Base-by-base conservation (phyloP, 37 sponge, comb jelly and placozoan species). In the Spongilla lacustris region DNA sequence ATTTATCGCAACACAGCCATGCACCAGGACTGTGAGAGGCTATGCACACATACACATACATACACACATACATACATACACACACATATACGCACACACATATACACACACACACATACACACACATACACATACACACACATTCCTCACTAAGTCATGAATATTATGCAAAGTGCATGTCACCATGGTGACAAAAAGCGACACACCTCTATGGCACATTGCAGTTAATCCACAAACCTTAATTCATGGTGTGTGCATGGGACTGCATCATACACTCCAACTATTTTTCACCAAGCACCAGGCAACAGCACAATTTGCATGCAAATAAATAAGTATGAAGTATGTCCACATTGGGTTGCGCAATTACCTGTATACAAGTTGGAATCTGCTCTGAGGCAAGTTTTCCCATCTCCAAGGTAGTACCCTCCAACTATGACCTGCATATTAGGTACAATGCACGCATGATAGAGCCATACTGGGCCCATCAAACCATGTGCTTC, bases 321-420 rank as follows among this genome's bases (percentile, higher is more conserved):
- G n/a, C n/a, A n/a, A n/a, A n/a, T n/a, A n/a, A n/a, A n/a, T n/a
- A n/a, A n/a, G n/a, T n/a, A n/a, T n/a, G n/a, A n/a, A n/a, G n/a
- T n/a, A n/a, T n/a, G n/a, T n/a, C n/a, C n/a, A n/a, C n/a, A n/a
- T n/a, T n/a, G n/a, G n/a, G n/a, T n/a, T 41, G 29, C 30, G 26
- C 22, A 23, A 75, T 79, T 67, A 95, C 95, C 90, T 76, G 41
- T 50, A 66, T 84, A 95, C 38, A 95, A 36, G 35, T 81, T 77
- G 32, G 79, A 83, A 73, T 95, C 92, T 46, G 87, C 83, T 50
- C 81, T 84, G 17, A 92, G 80, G 68, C 81, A 91, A 8, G 80
- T 79, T 36, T 74, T 77, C 6, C 90, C 95, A 30, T 91, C 87
- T 31, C 3, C 70, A n/a, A 73, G 71, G 66, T 81, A 86, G 33